Conservation (phyloP, 2,888 invertebrate genomes). For the Protodeltote pygarga region DNA sequence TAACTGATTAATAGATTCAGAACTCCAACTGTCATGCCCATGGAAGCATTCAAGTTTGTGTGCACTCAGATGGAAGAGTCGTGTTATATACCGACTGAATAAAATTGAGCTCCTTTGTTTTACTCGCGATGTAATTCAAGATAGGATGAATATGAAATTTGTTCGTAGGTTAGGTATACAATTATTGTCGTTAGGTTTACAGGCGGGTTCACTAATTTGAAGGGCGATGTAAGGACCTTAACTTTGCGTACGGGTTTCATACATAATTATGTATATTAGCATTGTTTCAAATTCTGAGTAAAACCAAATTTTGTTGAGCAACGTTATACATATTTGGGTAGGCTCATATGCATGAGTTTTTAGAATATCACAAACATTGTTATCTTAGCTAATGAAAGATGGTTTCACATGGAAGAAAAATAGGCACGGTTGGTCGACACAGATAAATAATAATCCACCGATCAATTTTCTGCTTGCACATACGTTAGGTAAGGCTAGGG, state of each 20-base stretch:
- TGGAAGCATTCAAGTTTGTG: conserved; percentile 54
- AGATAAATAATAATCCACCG: too few relatives aligned
- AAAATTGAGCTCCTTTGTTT: conserved; percentile 46
- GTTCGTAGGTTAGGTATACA: conserved; percentile 27
- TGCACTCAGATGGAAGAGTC: conserved; percentile 50
- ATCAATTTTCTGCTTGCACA: too few relatives aligned
- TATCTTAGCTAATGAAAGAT: too few relatives aligned
- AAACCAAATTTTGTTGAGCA: conserved; percentile 31
- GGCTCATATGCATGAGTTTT: conserved; percentile 8
- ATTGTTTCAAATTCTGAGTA: conserved; percentile 33
- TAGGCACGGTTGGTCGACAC: too few relatives aligned
- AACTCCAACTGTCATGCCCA: conserved; percentile 54
- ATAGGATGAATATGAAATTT: conserved; percentile 43
- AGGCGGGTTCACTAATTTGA: conserved; percentile 40
- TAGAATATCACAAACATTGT: not conserved
- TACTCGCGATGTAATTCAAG: conserved; percentile 31
- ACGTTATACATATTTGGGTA: conserved; percentile 32
- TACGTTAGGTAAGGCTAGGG: too few relatives aligned
- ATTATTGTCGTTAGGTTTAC: conserved; percentile 41
- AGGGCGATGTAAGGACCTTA: conserved; percentile 29
- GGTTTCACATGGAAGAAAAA: too few relatives aligned
- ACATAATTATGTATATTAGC: conserved; percentile 25
- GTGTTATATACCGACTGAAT: conserved; percentile 43
- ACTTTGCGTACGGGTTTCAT: conserved; percentile 32
- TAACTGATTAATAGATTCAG: conserved; percentile 62